Percentiles rank a stretch among this genome's conserved stretches.
These are phyloP conservation scores for Cebus imitator DNA, from an alignment of 2,113 vertebrate genomes.

Conservation along the genomic window DNA sequence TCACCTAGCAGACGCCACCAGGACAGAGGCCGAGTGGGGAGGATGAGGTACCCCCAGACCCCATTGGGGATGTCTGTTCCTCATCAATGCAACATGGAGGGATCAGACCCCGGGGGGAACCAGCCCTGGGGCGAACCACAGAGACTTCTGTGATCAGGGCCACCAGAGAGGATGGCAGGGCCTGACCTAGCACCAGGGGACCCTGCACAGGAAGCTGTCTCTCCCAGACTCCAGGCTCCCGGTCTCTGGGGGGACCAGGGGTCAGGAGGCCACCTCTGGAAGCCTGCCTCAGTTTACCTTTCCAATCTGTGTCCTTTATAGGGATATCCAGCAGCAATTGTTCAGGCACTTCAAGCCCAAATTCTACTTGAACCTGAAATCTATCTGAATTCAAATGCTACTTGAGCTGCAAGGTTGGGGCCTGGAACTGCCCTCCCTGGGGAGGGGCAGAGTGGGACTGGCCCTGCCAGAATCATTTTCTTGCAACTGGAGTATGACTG, in stretches of 20 bases:
- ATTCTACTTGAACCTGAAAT: not conserved
- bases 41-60: not conserved
- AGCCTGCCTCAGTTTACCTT: not conserved
- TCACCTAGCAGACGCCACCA: not conserved
- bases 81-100: not conserved
- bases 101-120: not conserved
- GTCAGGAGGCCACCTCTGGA: not conserved
- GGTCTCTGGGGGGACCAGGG: not conserved
- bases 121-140: not conserved
- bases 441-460: too few relatives aligned
- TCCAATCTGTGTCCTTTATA: not conserved
- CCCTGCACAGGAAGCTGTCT: too few relatives aligned
- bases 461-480: rapidly evolving
- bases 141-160: not conserved
- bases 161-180: too few relatives aligned
- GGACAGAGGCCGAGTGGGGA: not conserved
- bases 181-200: too few relatives aligned
- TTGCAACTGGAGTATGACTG: not conserved
- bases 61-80: not conserved
- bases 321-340: not conserved
- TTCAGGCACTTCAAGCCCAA: not conserved
- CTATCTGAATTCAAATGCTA: too few relatives aligned
- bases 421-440: too few relatives aligned
- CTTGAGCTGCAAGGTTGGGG: not conserved
- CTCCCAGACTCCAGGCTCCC: not conserved